Evolutionary conservation across 2,888 invertebrate genomes (phyloP), one percentile per base, ranked within the genome.

Genomic region (Nemapogon koenigi): DNA sequence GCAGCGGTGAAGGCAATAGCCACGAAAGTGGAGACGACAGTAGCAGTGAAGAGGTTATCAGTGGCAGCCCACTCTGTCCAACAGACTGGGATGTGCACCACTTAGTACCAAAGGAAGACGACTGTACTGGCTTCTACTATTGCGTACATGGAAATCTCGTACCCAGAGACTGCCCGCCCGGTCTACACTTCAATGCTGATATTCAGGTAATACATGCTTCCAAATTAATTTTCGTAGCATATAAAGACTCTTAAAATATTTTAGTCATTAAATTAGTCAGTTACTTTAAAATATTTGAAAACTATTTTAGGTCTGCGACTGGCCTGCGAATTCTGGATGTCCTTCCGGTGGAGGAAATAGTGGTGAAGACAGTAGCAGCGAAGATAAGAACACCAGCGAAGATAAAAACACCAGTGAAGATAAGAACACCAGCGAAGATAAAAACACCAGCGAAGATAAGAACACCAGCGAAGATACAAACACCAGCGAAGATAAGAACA

Each of bases 41-140:
- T 6, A 42, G 35, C 1, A 43, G 38, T 2, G 38, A 32, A 7
- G 26, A 32, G 16, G 15, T 2, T n/a, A 11, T 3, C 6, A 25
- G 36, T 14, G 47, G 39, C 7, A 18, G 38, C n/a, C 16, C 31
- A 15, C 16, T 31, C 15, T 38, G 38, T 15, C 38, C 38, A 3
- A 14, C 22, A 10, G 38, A 38, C 16, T 30, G 13, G 18, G 10
- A 33, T 4, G 31, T 35, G 6, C 42, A 42, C 31, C 38, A 39
- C 37, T 30, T 42, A 10, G 35, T 44, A 4, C 42, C 44, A 1
- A 35, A 41, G 4, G 38, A 40, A 4, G 38, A 42, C 14, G 41
- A 45, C 32, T 43, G 43, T 28, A 43, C 38, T 27, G 39, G 30
- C 3, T 46, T 46, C 42, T 45, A 46, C 37, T 35, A 45, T 25